These are phyloP conservation scores for Propithecus deckenii DNA, from an alignment of 2,797 vertebrate species.

Conservation along the genomic window DNA sequence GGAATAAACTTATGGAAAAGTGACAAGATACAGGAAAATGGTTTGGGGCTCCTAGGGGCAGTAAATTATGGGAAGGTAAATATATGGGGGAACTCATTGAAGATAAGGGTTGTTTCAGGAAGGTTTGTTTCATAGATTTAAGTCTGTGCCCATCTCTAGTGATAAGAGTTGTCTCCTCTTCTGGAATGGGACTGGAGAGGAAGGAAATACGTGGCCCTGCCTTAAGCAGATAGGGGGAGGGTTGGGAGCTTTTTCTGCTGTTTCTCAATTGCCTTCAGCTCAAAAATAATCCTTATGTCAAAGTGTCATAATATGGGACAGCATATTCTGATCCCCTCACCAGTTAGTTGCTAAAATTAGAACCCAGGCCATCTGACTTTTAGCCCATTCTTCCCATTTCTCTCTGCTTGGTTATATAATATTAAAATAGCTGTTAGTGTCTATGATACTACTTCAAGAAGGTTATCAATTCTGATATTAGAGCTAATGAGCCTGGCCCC, in stretches of 20 bases:
- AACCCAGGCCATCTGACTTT: not conserved
- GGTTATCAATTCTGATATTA: conserved; percentile 29
- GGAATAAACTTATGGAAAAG: not conserved
- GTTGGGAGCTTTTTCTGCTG: not conserved
- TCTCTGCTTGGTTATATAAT: not conserved
- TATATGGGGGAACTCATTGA: too few relatives aligned
- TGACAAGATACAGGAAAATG: not conserved
- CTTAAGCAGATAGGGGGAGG: not conserved
- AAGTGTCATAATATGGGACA: not conserved
- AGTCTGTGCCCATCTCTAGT: not conserved
- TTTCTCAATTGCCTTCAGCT: not conserved
- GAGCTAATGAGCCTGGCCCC: not conserved
- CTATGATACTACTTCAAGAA: not conserved
- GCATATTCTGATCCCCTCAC: not conserved
- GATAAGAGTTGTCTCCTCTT: not conserved
- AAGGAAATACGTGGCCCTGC: not conserved
- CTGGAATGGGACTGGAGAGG: not conserved
- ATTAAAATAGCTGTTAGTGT: not conserved
- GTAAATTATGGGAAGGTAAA: not conserved
- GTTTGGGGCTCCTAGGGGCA: not conserved
- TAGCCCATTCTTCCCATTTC: not conserved
- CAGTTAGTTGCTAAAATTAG: not conserved
- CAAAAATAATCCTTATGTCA: not conserved
- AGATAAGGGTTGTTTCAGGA: not conserved
- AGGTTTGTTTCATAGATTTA: not conserved